Evolutionary conservation across 1,140 invertebrate species (phyloP).

Genomic region (Liolophura sinensis): DNA sequence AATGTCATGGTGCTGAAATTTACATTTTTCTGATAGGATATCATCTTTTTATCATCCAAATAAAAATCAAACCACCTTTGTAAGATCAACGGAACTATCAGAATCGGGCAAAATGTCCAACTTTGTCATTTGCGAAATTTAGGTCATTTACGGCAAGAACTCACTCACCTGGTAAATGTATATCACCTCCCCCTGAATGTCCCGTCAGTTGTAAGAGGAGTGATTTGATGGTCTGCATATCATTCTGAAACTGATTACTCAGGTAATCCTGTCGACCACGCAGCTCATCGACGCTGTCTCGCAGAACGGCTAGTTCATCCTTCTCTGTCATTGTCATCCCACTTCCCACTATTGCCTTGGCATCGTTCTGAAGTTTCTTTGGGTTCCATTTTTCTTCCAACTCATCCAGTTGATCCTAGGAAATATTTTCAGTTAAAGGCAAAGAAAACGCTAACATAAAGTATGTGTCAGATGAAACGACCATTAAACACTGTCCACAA

Average conservation of each 20-base stretch:
- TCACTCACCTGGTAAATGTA: too few species aligned
- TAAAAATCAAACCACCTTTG: too few species aligned
- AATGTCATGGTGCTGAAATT: too few species aligned
- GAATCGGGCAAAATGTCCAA: too few species aligned
- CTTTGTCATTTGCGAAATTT: too few species aligned
- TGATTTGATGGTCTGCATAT: slow-evolving; percentile 24
- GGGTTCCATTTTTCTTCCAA: slow-evolving; percentile 1
- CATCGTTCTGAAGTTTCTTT: not conserved
- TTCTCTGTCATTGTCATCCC: slow-evolving; percentile 4
- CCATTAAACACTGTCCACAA: too few species aligned
- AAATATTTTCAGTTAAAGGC: not conserved
- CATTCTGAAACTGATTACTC: slow-evolving; percentile 22
- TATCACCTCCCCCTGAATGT: not conserved
- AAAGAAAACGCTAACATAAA: too few species aligned
- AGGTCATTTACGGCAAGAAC: too few species aligned
- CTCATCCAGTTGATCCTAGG: not conserved
- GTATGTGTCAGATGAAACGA: not conserved
- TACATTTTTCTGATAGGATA: too few species aligned
- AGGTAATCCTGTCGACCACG: slow-evolving; percentile 20
- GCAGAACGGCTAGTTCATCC: slow-evolving; percentile 32
- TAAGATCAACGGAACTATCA: too few species aligned
- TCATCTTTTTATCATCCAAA: too few species aligned
- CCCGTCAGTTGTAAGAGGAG: slow-evolving; percentile 20
- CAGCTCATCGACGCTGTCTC: slow-evolving; percentile 22
- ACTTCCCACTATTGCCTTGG: not conserved